Evolutionary conservation across 1,140 invertebrate species (phyloP), one percentile per base, ranked within the genome.

Genomic region (Mactra quadrangularis): DNA sequence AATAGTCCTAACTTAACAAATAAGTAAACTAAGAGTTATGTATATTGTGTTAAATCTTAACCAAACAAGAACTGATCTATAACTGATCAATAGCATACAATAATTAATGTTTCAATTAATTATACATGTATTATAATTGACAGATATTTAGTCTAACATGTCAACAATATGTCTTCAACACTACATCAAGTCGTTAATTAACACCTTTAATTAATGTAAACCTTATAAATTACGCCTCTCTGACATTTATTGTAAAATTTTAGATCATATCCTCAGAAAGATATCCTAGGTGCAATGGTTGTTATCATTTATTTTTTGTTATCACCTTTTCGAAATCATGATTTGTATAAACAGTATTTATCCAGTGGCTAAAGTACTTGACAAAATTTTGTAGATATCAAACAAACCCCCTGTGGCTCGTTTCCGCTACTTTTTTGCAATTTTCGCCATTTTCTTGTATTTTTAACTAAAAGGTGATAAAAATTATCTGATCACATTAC

Each of bases 121-220:
- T 68, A 68, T 68, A 68, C 62, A 66, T 47, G 38, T 27, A 47
- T 47, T 45, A 66, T 38, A 66, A 66, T n/a, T 66, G 62, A 66
- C 62, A 66, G 3, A 9, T 4, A 15, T n/a, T 41, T 7, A 41
- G 38, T 15, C 38, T 41, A 6, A n/a, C 15, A 35, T 66, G 62
- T 45, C 62, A 47, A 45, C 45, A 35, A 66, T 45, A n/a, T 66
- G 62, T 66, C 38, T 25, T 45, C 2, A 45, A 22, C n/a, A 45
- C 62, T 17, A 62, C 27, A 3, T 11, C n/a, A n/a, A n/a, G 17
- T 22, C 31, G 33, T 62, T 33, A 62, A 62, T 62, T 52, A 50
- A 50, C 45, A 50, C 64, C 29, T 25, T 25, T 15, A 19, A 22
- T 3, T 11, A 45, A n/a, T n/a, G n/a, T n/a, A n/a, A n/a, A n/a